phyloP scores from a whole-genome alignment of 2,888 invertebrate genomes.

The Matsumyia berberina region DNA sequence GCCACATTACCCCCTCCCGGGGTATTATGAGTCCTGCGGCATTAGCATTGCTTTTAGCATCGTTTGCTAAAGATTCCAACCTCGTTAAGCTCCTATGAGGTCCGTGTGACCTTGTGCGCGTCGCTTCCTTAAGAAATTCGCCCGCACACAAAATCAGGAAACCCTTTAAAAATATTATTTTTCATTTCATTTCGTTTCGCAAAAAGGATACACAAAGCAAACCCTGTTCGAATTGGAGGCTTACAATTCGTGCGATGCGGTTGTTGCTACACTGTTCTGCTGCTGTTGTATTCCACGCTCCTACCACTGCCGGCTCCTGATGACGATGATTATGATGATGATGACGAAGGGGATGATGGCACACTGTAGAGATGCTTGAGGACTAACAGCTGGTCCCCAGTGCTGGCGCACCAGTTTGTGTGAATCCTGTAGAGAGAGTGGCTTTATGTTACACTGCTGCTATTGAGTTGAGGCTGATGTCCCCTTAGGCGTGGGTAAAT shows the following conservation, averaged over 20 bases:
- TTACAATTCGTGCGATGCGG: constrained; percentile 15
- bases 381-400: constrained; percentile 25
- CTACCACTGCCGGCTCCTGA: too few relatives aligned
- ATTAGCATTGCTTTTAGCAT: constrained; percentile 1
- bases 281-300: constrained; percentile 13
- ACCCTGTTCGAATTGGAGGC: constrained; percentile 1
- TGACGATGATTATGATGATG: constrained; percentile 12
- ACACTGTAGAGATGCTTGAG: constrained; percentile 21
- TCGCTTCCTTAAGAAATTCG: background rate
- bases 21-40: background rate
- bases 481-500: constrained; percentile 53
- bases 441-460: background rate
- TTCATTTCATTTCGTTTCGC: constrained; percentile 1
- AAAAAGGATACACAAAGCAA: constrained; percentile 12
- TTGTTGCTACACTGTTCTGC: background rate
- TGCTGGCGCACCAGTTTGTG: background rate
- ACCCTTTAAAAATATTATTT: constrained; percentile 7
- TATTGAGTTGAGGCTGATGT: constrained; percentile 34
- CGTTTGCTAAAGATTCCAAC: background rate
- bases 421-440: constrained; percentile 10
- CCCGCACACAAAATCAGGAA: constrained; percentile 20
- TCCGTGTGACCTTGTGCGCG: background rate
- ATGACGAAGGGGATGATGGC: constrained; percentile 3
- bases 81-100: background rate
- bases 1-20: background rate